Evolutionary conservation across 1,140 invertebrate species (phyloP), one percentile per base, ranked within the genome.

Genomic region (Penaeus japonicus): DNA sequence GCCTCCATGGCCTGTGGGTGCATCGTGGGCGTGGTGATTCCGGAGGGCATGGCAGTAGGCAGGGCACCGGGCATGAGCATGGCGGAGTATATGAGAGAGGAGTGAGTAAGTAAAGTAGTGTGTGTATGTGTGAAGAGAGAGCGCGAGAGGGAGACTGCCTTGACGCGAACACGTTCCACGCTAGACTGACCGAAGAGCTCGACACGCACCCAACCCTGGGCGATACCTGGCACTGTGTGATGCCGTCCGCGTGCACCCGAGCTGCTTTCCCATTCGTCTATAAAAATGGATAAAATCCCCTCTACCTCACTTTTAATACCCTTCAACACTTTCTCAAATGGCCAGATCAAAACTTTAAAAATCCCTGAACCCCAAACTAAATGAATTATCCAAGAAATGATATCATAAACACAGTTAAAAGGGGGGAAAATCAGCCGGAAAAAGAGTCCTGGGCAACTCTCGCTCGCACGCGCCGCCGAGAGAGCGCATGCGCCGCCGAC

Each of bases 41-140:
- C 88, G 4, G 90, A 89, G 47, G 90, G 84, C 77, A 89, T 90
- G 70, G 85, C 80, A 12, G 88, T 81, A 24, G 89, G 88, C 30
- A 89, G 65, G 75, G 85, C 85, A 75, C 88, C 77, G 53, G 85
- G 87, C 82, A 90, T 89, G 35, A 90, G 85, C 90, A 90, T 90
- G 53, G 59, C 88, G 82, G 79, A 78, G 24, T 32, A 27, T 57
- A 20, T 83, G 55, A 18, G 65, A n/a, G 84, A 24, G 22, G 75
- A 5, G 10, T 2, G 77, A 32, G 77, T 70, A 20, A 53, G 17
- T 77, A 27, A 17, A 77, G 73, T 39, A 77, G 65, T 73, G 65
- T 73, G 65, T 73, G 65, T 73, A 32, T 73, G 65, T 20, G n/a
- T 73, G 65, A 30, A 75, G 47, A 85, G 65, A 85, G 84, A 75